Base-by-base conservation (phyloP, 92 coral and sea anemone genomes). In the Diadumene lineata region DNA sequence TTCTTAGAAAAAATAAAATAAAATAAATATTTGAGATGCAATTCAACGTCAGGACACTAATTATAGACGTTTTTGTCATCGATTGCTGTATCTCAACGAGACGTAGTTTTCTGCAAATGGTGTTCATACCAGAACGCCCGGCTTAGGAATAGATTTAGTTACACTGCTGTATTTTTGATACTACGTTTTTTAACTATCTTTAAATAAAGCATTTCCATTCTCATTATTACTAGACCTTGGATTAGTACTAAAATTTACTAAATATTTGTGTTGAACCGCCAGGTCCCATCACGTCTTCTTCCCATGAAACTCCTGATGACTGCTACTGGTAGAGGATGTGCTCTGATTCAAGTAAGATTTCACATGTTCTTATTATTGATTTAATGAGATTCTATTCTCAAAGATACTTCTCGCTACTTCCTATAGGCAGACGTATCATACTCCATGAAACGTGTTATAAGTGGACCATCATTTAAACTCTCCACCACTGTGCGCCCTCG, bases 371-470 rank as follows among this genome's bases (percentile, higher is more conserved):
- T 19, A 43, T 2, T 53, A 2, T 44, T 31, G 48, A 4, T 6
- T 38, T 38, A 13, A 38, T 4, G 48, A 38, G 7, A 38, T 4
- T 4, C 13, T 13, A 6, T 38, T 38, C 48, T 38, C 13, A 38
- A 4, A 38, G 13, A 4, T 38, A 38, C 18, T 48, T 7, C 16
- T 25, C 22, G 27, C 33, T 28, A 13, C 13, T 30, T 43, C 15
- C 25, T 43, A 63, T 56, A 93, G 98, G 91, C 98, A 27, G 90
- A 92, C 66, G 93, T 93, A n/a, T 82, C 92, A 3, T 93, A 93
- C 66, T 80, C 91, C 55, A 80, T 93, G 28, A 93, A 83, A 0
- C 80, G 85, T 9, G 87, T 92, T n/a, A 77, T 77, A 58, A 97
- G 88, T 56, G 82, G 81, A 46, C 98, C 93, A 1, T 91, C 94